Evolutionary conservation across 2,888 invertebrate genomes (phyloP).

Genomic region (Coremacera marginata): DNA sequence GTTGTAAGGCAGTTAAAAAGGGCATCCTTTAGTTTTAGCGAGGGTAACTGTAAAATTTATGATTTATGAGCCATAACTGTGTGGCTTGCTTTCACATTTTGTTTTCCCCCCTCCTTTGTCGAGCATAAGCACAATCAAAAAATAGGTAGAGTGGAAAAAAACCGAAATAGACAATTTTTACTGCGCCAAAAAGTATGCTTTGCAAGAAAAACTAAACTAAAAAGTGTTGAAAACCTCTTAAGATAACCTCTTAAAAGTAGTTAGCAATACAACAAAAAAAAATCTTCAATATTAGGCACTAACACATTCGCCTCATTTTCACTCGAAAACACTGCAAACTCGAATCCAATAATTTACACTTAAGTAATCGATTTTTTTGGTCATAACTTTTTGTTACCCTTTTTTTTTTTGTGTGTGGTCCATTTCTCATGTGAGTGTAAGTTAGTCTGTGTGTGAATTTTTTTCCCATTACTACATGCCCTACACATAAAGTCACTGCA

Average conservation of each 20-base stretch:
- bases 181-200: constrained; percentile 30
- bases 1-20: background rate
- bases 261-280: background rate
- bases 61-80: constrained; percentile 32
- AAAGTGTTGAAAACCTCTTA: background rate
- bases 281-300: background rate
- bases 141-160: background rate
- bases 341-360: constrained; percentile 43
- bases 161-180: constrained; percentile 2
- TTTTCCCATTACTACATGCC: constrained; percentile 28
- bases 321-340: background rate
- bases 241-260: background rate
- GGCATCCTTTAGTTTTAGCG: constrained; percentile 12
- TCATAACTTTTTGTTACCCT: background rate
- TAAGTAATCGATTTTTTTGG: constrained; percentile 47
- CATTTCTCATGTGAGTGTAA: background rate
- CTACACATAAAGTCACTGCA: constrained; percentile 31
- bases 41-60: constrained; percentile 14
- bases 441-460: background rate
- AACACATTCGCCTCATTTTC: background rate
- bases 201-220: background rate
- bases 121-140: background rate
- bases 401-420: background rate
- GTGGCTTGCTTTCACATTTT: background rate
- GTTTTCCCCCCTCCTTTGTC: background rate